Conservation (phyloP, 2,113 vertebrate species). For the Tupaia chinensis region DNA sequence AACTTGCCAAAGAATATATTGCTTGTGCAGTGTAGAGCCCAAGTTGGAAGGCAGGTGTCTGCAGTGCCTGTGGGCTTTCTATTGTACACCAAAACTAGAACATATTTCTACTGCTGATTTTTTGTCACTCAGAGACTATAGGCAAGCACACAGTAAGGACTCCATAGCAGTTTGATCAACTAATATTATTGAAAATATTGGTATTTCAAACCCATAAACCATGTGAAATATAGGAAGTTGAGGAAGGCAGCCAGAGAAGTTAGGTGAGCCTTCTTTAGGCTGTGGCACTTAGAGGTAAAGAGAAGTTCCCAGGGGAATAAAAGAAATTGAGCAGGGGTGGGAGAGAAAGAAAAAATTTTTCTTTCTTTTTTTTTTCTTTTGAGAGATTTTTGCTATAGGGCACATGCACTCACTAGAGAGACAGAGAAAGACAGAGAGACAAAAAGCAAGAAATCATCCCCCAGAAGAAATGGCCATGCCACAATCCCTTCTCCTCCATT, state of each 20-base stretch:
- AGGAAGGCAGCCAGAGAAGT: background rate
- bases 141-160: background rate
- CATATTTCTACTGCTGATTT: background rate
- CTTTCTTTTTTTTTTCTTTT: too few relatives aligned
- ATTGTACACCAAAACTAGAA: background rate
- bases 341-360: background rate
- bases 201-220: background rate
- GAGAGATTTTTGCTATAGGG: too few relatives aligned
- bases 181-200: background rate
- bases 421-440: too few relatives aligned
- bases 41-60: background rate
- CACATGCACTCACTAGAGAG: too few relatives aligned
- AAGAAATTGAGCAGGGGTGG: conserved; percentile 17
- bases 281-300: background rate
- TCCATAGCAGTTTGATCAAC: background rate
- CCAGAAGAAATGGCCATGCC: too few relatives aligned
- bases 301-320: conserved; percentile 32
- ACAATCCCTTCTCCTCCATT: too few relatives aligned
- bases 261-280: background rate
- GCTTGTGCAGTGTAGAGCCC: background rate
- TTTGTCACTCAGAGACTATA: background rate
- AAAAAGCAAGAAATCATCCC: too few relatives aligned
- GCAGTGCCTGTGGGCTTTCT: background rate
- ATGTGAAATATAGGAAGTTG: background rate
- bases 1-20: background rate